Evolutionary conservation across 2,113 vertebrate species (phyloP).

Genomic region (Anolis sagrei): DNA sequence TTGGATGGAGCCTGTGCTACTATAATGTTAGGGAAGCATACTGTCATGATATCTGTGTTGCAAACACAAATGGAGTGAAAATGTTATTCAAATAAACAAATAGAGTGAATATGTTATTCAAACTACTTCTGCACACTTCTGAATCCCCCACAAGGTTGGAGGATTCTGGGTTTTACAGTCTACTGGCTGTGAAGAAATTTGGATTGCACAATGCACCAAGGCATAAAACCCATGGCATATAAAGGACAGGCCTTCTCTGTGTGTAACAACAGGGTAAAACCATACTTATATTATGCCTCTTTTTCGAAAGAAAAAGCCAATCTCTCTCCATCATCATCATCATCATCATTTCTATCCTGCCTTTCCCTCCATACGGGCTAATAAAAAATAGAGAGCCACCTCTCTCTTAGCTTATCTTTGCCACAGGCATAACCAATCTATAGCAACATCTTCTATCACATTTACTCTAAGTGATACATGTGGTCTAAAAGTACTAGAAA

Average conservation of each 20-base stretch:
- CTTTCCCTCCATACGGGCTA: too few species aligned
- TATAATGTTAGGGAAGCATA: not conserved
- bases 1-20: not conserved
- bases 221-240: not conserved
- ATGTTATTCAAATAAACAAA: too few species aligned
- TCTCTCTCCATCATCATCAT: not conserved
- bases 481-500: conserved; percentile 25
- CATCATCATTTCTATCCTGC: too few species aligned
- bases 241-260: not conserved
- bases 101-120: too few species aligned
- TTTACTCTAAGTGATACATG: not conserved
- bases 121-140: too few species aligned
- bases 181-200: too few species aligned
- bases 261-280: not conserved
- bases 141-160: too few species aligned
- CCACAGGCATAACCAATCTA: too few species aligned
- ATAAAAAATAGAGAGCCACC: too few species aligned
- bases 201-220: not conserved
- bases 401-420: too few species aligned
- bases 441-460: too few species aligned
- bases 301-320: not conserved
- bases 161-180: too few species aligned
- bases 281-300: not conserved
- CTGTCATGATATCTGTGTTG: not conserved
- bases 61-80: not conserved